phyloP scores from a whole-genome alignment of 2,113 vertebrate species.

The Dromiciops gliroides region DNA sequence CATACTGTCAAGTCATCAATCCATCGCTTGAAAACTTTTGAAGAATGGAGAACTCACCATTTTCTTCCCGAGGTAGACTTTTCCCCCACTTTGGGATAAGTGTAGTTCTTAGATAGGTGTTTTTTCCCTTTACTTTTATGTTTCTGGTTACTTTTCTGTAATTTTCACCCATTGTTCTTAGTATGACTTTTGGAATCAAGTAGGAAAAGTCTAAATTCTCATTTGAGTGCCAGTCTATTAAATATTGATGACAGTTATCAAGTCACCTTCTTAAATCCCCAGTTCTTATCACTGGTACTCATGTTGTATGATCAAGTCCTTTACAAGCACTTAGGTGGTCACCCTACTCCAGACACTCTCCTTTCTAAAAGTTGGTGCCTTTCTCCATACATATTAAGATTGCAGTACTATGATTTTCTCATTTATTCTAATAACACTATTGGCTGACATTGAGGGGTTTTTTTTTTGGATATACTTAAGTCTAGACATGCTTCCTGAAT shows the following conservation, averaged over 20 bases:
- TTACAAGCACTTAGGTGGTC: background rate
- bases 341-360: background rate
- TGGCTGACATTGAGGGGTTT: background rate
- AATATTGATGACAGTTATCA: background rate
- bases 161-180: background rate
- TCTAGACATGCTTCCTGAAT: background rate
- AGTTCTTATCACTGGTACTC: background rate
- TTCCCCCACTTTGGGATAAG: background rate
- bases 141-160: background rate
- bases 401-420: background rate
- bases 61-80: background rate
- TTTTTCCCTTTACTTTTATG: background rate
- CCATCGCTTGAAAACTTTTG: background rate
- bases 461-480: background rate
- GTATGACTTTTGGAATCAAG: background rate
- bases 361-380: background rate
- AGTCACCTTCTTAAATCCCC: background rate
- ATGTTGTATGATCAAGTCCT: background rate
- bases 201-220: background rate
- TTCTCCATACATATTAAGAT: background rate
- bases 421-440: background rate
- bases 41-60: background rate
- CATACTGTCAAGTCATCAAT: background rate
- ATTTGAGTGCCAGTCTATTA: background rate
- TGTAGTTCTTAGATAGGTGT: background rate